Base-by-base conservation (phyloP, 2,113 vertebrate species). In the Rhinolophus ferrumequinum region DNA sequence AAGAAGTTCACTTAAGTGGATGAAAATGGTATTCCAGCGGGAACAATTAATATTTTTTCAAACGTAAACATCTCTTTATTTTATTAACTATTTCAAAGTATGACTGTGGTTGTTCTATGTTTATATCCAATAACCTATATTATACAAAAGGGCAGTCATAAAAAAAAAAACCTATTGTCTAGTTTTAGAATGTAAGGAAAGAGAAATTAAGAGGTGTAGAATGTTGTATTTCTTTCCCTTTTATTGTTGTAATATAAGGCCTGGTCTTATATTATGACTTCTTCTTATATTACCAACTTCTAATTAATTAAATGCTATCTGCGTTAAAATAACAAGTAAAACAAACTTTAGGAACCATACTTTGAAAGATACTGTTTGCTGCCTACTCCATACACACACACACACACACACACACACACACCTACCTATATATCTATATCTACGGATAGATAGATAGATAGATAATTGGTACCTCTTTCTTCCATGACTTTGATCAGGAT, bases 1-100 rank as follows among this genome's bases (percentile, higher is more conserved):
- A 90, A 47, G 41, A 93, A 50, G 80, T 86, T 70, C 67, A 67
- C 11, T 86, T 76, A 93, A 93, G 86, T 64, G 35, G 38, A 82
- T 28, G 41, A 93, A 95, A 88, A 50, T 6, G 11, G 11, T 47
- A 87, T 35, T 69, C 22, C 41, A 56, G 24, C 13, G 11, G 28
- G 14, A 94, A 91, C 5, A 69, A 1, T 4, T 77, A 24, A 22
- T 14, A 19, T 6, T 83, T 73, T 70, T 79, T 80, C 52, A 80
- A 93, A 86, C 50, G 47, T 30, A 73, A 93, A 66, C 35, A 85
- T 70, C n/a, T 50, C 18, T 84, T 77, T 50, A 95, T 70, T 91
- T 77, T 67, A 73, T 69, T 76, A 89, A 84, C 44, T 85, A 72
- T 73, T 80, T 80, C 54, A 56, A 93, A 84, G 56, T 80, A 58